Percentiles rank a stretch among this genome's conserved stretches.
Evolutionary conservation across 2,113 vertebrate genomes (phyloP).

Genomic region (Oriolus oriolus): DNA sequence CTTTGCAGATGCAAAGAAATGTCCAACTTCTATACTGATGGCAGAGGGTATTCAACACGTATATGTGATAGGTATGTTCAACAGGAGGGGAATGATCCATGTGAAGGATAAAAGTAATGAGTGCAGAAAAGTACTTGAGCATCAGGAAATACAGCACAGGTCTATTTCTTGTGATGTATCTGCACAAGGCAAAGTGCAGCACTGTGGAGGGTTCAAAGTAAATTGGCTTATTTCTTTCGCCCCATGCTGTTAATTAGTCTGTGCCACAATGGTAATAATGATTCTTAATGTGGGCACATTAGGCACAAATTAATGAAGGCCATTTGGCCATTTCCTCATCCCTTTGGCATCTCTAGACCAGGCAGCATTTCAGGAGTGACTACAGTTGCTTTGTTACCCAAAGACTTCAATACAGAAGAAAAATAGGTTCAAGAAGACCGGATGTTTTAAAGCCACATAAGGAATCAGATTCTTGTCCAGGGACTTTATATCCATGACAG

Average conservation of each 20-base stretch:
- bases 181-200: neutral
- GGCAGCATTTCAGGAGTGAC: neutral
- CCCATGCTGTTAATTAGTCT: neutral
- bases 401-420: neutral
- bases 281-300: neutral
- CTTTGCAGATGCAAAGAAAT: neutral
- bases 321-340: neutral
- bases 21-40: neutral
- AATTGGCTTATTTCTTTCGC: neutral
- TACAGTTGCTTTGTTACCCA: neutral
- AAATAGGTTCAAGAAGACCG: neutral
- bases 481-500: neutral
- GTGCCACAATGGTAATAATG: neutral
- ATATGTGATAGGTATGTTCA: neutral
- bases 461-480: neutral
- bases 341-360: neutral
- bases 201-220: neutral
- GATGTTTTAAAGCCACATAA: neutral
- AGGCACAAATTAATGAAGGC: neutral
- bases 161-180: neutral
- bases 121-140: neutral
- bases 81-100: neutral
- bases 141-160: neutral
- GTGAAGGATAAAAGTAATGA: neutral
- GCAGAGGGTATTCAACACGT: neutral